phyloP scores from a whole-genome alignment of 2,797 vertebrate genomes.

The Gymnodraco acuticeps region DNA sequence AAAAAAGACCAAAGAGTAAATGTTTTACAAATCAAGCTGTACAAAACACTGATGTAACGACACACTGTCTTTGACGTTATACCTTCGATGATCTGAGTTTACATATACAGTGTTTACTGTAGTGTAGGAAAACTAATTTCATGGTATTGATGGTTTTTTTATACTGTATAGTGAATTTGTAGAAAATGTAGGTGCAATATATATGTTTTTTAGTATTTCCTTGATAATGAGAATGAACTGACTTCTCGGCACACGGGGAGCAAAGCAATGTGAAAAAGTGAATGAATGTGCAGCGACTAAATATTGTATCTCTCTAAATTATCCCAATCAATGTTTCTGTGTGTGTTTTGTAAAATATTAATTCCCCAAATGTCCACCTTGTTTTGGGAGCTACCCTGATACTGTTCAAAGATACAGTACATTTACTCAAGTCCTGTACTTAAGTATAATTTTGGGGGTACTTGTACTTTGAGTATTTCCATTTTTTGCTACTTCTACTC shows the following conservation, averaged over 20 bases:
- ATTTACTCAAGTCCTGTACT: too few species aligned
- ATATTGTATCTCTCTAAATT: slow-evolving; percentile 20
- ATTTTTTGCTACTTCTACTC: too few species aligned
- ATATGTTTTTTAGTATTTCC: slow-evolving; percentile 53
- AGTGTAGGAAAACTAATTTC: slow-evolving; percentile 20
- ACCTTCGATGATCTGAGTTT: slow-evolving; percentile 37
- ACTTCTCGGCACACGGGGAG: slow-evolving; percentile 21
- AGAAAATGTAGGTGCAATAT: slow-evolving; percentile 33
- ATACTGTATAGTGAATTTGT: slow-evolving; percentile 66
- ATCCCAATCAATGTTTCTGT: neutral
- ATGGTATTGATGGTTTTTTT: slow-evolving; percentile 56
- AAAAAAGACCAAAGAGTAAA: slow-evolving; percentile 11
- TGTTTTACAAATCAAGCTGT: slow-evolving; percentile 30
- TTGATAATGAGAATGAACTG: slow-evolving; percentile 31
- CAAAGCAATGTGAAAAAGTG: slow-evolving; percentile 14
- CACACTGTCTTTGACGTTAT: slow-evolving; percentile 15
- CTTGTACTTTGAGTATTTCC: too few species aligned
- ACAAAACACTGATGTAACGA: slow-evolving; percentile 4
- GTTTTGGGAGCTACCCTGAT: too few species aligned
- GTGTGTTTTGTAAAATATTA: neutral
- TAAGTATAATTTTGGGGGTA: too few species aligned
- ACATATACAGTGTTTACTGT: slow-evolving; percentile 26
- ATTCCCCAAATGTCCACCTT: too few species aligned
- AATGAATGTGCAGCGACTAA: slow-evolving; percentile 13
- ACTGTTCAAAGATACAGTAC: too few species aligned